phyloP scores from a whole-genome alignment of 2,797 vertebrate species.

The Hydrophis major region DNA sequence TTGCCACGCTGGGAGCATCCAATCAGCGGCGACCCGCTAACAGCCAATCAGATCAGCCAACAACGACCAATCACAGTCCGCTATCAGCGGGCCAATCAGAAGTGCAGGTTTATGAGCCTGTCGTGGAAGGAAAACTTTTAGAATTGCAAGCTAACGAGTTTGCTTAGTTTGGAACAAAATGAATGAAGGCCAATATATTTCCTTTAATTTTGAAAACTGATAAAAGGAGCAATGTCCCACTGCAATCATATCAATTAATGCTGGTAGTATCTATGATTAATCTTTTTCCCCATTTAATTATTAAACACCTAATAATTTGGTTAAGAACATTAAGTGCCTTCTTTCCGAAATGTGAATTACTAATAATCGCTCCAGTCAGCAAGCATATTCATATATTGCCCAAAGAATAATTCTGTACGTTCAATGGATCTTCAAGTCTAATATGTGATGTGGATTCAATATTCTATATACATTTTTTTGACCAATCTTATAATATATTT shows the following conservation, averaged over 20 bases:
- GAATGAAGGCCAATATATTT: no score
- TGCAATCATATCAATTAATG: neutral
- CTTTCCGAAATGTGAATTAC: neutral
- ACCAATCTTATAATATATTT: neutral
- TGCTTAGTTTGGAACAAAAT: no score
- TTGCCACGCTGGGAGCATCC: no score
- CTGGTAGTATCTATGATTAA: neutral
- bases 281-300: neutral
- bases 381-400: neutral
- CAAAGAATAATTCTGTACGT: neutral
- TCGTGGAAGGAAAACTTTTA: no score
- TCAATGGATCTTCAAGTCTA: neutral
- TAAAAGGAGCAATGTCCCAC: neutral
- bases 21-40: no score
- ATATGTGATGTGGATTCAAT: neutral
- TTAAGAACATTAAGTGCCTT: neutral
- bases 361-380: neutral
- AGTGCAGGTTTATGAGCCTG: no score
- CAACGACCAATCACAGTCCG: no score
- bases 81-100: no score
- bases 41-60: no score
- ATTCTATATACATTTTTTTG: neutral
- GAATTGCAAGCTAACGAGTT: no score
- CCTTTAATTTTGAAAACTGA: neutral
- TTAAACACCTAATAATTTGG: neutral